Evolutionary conservation across 2,888 invertebrate species (phyloP), one percentile per base, ranked within the genome.

Genomic region (Pocota personata): DNA sequence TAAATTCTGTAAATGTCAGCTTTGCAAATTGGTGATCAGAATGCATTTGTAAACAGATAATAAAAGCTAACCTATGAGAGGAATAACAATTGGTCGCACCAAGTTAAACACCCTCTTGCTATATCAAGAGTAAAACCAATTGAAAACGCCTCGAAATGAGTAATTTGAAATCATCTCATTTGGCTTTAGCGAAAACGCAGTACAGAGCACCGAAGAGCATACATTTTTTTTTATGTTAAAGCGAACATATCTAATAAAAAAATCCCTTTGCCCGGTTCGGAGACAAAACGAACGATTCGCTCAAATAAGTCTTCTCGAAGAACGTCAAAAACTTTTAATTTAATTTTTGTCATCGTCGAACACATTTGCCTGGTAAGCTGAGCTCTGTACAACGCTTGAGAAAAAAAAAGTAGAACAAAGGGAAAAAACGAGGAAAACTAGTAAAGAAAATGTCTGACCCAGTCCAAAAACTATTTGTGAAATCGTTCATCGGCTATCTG

Each of bases 391-490:
- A 46, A 64, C 35, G 62, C 32, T 69, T 35, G 30, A 27, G 30
- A 62, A 58, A 77, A 73, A 62, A 58, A 77, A 73, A 64, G 2
- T n/a, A 52, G n/a, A 48, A 52, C 30, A 50, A 58, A 32, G 10
- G 40, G 24, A 19, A 24, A 12, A 46, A 1, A 14, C n/a, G 10
- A 48, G 27, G 62, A 87, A 21, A 92, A 19, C 14, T 24, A 14
- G 0, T n/a, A 14, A 19, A 43, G 14, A 71, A 87, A 21, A 92
- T 92, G 92, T 88, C 89, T 73, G 92, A 92, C 88, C 89, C 89
- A 89, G 90, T 92, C 37, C 91, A 92, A 66, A 91, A 92, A 77
- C 89, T 89, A 48, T 93, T 93, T 86, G 91, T 93, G 3, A 90
- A 90, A 55, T 89, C 91, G 46, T 92, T 92, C 86, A 89, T 92